phyloP scores from a whole-genome alignment of 2,113 vertebrate species.

The Osmerus mordax region DNA sequence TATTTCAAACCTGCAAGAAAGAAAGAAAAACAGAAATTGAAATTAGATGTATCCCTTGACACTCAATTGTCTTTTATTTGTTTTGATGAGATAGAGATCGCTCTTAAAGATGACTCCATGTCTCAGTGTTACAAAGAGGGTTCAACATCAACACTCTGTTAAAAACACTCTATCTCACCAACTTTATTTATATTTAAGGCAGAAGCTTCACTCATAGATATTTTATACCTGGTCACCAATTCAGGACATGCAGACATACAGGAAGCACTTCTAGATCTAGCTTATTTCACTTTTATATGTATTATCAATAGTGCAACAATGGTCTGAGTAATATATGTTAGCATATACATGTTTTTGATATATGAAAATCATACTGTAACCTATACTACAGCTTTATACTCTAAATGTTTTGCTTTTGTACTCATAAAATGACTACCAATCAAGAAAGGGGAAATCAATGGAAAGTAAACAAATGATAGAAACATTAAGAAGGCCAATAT shows the following conservation, averaged over 20 bases:
- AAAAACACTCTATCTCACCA: slow-evolving; percentile 61
- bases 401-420: slow-evolving; percentile 70
- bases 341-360: slow-evolving; percentile 76
- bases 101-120: slow-evolving; percentile 21
- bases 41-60: slow-evolving; percentile 35
- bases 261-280: slow-evolving; percentile 85
- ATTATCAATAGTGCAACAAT: slow-evolving; percentile 81
- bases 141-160: slow-evolving; percentile 47
- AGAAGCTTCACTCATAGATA: slow-evolving; percentile 70
- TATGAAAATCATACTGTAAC: slow-evolving; percentile 77
- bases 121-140: slow-evolving; percentile 56
- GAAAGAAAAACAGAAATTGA: slow-evolving; percentile 29
- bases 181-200: slow-evolving; percentile 75
- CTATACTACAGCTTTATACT: slow-evolving; percentile 86
- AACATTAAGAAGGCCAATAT: slow-evolving; percentile 57
- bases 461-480: slow-evolving; percentile 32
- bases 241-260: slow-evolving; percentile 74
- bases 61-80: slow-evolving; percentile 11
- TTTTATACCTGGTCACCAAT: slow-evolving; percentile 73
- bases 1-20: slow-evolving; percentile 47
- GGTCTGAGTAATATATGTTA: slow-evolving; percentile 89
- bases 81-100: slow-evolving; percentile 30
- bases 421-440: slow-evolving; percentile 53
- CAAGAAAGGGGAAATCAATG: slow-evolving; percentile 46
- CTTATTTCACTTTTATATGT: slow-evolving; percentile 67